phyloP scores from a whole-genome alignment of 2,113 vertebrate genomes.

The Heterocephalus glaber region DNA sequence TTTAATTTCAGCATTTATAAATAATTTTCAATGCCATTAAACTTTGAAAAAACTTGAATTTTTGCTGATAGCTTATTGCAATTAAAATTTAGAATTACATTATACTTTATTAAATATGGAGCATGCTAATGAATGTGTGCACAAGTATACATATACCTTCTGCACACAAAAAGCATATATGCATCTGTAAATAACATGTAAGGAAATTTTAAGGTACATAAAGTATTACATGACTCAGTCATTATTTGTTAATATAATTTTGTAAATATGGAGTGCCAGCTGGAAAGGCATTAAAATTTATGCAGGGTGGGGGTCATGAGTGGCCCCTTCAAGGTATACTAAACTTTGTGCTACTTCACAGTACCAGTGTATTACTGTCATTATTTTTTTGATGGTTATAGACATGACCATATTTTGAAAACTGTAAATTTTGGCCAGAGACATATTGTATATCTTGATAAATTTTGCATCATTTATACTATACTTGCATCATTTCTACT shows the following conservation, averaged over 20 bases:
- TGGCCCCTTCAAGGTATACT: background rate
- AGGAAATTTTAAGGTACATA: background rate
- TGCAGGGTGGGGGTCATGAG: accelerated
- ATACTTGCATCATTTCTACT: background rate
- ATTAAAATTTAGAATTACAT: background rate
- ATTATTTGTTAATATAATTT: background rate
- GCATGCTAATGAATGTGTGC: background rate
- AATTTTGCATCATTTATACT: background rate
- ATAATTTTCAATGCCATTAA: background rate
- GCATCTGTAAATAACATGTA: background rate
- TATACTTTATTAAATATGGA: background rate
- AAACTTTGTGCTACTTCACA: background rate
- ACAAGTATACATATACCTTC: background rate
- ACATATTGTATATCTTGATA: background rate
- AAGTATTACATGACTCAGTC: background rate
- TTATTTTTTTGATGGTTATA: background rate
- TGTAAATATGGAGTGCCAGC: background rate
- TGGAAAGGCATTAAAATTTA: background rate
- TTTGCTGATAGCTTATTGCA: background rate
- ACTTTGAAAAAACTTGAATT: background rate
- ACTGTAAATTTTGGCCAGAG: background rate
- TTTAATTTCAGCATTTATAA: background rate
- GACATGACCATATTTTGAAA: background rate
- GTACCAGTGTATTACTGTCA: background rate
- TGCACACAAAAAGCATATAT: background rate